Conservation (phyloP, 2,797 vertebrate species). For the Sciurus carolinensis region DNA sequence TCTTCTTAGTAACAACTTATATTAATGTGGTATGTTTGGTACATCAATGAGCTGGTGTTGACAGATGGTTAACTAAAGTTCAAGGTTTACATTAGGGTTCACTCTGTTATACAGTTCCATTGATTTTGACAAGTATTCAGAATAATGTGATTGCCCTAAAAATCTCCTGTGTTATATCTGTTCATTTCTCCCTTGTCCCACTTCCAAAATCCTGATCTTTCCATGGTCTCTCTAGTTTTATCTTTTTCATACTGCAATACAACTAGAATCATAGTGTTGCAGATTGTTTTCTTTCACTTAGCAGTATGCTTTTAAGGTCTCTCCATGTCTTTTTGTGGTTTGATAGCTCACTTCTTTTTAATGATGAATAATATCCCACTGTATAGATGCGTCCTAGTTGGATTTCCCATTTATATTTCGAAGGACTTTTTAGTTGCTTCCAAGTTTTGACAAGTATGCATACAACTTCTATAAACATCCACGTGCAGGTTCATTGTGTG, state of each 20-base stretch:
- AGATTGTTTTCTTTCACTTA: background rate
- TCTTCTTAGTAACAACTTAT: background rate
- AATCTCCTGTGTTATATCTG: background rate
- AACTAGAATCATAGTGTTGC: background rate
- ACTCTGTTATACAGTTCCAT: background rate
- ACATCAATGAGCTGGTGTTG: background rate
- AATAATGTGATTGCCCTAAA: background rate
- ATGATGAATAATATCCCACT: background rate
- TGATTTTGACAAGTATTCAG: background rate
- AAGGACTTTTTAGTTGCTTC: background rate
- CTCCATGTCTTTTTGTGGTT: background rate
- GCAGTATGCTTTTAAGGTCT: background rate
- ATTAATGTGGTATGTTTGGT: background rate
- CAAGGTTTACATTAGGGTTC: background rate
- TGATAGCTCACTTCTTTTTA: background rate
- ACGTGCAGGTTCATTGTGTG: background rate
- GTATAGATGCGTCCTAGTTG: background rate
- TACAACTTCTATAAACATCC: background rate
- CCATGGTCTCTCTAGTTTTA: background rate
- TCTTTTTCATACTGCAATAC: background rate
- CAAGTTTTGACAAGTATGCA: constrained; percentile 18
- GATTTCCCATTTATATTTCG: background rate
- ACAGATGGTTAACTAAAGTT: background rate
- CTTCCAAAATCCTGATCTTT: background rate
- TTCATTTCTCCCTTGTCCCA: background rate